Evolutionary conservation across 1,140 invertebrate species (phyloP), one percentile per base, ranked within the genome.

Genomic region (Saccostrea echinata): DNA sequence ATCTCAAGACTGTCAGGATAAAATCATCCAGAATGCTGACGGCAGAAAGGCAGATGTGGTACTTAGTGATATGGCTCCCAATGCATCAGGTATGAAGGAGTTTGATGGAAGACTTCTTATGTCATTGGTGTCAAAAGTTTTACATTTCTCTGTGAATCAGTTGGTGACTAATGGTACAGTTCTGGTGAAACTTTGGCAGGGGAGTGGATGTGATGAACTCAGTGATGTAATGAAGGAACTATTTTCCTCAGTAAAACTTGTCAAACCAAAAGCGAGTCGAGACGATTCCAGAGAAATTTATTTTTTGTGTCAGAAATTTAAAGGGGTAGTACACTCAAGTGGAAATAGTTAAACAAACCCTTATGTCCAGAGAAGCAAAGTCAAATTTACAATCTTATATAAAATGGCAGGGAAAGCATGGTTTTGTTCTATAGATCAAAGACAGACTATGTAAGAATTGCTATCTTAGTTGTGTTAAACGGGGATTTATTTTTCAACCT

Each of bases 61-160:
- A 0, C 92, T 99, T 3, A 99, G 98, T 88, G 99, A 99, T 94
- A 99, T 99, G 98, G 98, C 98, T 13, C 98, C 98, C 0, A 98
- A 97, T 95, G 97, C 98, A 0, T 97, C 97, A 3, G 98, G 98
- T 3, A 94, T 97, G 0, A 96, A 95, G 90, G 96, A 96, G 86
- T 93, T 98, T 84, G 98, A 99, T 93, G 97, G 98, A 92, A 91
- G 94, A 21, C 86, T 92, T 91, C 98, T 98, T 76, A 96, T 97
- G 53, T 95, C 96, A 51, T 95, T 99, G 12, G 97, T 96, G 89
- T 97, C 97, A 91, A 95, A 95, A 90, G 97, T 97, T 9, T 93
- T 98, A 0, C 96, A 96, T 91, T 99, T 99, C 96, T 97, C 98
- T 0, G 90, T 97, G 11, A 92, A 96, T 90, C 96, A 97, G 89